Base-by-base conservation (phyloP, 1,140 invertebrate genomes). In the Temnothorax nylanderi region DNA sequence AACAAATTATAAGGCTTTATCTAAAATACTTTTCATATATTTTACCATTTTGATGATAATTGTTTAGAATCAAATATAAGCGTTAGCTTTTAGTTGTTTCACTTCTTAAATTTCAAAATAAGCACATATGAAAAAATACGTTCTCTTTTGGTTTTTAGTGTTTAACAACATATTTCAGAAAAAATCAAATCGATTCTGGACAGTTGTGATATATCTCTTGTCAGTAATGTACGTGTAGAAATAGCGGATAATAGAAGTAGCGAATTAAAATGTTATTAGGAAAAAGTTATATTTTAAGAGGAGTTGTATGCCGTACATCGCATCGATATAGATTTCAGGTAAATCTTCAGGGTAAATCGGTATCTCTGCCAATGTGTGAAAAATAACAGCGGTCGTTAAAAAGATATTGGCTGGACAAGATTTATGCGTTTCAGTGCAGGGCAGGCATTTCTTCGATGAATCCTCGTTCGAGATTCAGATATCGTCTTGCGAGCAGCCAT, bases 401-500 rank as follows among this genome's bases (percentile, higher is more conserved):
- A 26, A 41, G 54, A 60, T 76, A 44, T 41, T 10, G 64, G n/a
- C n/a, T 37, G n/a, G 13, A 41, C n/a, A 13, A 56, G 18, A 37
- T n/a, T 58, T 41, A 41, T 34, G 60, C 18, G n/a, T 41, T 47
- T 67, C 18, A 76, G 18, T 10, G 34, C 26, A 26, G 26, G 26
- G 26, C n/a, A 4, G n/a, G 2, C 51, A 34, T 58, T 18, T 76
- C 21, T 51, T 44, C 54, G 51, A 75, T 37, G 37, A 10, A 41
- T 44, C 8, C 47, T 75, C 41, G 34, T 76, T 85, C 16, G 18
- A 32, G 32, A 75, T 84, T 85, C 81, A 74, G 56, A 85, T 37
- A 58, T 58, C 13, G 81, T 75, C 37, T 26, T 58, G 72, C 34
- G 34, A 41, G 13, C 13, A 21, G 16, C 5, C 92, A 72, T 92